Evolutionary conservation across 2,888 invertebrate species (phyloP).

Genomic region (Germaria angustata): DNA sequence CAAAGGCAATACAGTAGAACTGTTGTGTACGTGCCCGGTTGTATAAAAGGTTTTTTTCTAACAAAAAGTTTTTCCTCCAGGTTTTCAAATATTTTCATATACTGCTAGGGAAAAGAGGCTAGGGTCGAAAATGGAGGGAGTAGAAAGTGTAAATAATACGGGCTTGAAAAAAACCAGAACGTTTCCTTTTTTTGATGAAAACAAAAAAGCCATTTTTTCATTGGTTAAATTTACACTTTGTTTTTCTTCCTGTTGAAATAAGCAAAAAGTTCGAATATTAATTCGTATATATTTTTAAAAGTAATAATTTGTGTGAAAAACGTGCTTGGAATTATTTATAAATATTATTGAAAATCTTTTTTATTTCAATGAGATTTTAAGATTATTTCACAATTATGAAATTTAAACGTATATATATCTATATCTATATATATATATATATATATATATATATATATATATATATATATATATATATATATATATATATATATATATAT

Average conservation of each 20-base stretch:
- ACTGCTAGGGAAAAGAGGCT: background rate
- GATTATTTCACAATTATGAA: background rate
- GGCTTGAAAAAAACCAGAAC: background rate
- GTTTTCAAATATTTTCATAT: constrained; percentile 13
- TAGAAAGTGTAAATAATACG: background rate
- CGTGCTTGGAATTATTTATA: constrained; percentile 54
- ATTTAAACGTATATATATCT: too few species aligned
- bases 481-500: too few species aligned
- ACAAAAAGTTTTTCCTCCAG: constrained; percentile 36
- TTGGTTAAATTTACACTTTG: constrained; percentile 29
- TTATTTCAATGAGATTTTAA: background rate
- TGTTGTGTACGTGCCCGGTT: constrained; percentile 56
- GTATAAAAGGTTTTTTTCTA: constrained; percentile 33
- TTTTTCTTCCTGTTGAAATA: background rate
- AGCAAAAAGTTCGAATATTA: constrained; percentile 2
- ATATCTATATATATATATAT: too few species aligned
- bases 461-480: too few species aligned
- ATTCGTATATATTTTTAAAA: constrained; percentile 43
- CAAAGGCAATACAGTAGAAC: constrained; percentile 50
- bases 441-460: background rate
- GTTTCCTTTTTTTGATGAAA: background rate
- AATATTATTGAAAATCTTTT: background rate
- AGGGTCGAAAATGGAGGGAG: background rate
- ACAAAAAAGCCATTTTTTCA: background rate
- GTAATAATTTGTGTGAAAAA: constrained; percentile 52